Conservation (phyloP, 2,797 vertebrate genomes). For the Sylvia borin region DNA sequence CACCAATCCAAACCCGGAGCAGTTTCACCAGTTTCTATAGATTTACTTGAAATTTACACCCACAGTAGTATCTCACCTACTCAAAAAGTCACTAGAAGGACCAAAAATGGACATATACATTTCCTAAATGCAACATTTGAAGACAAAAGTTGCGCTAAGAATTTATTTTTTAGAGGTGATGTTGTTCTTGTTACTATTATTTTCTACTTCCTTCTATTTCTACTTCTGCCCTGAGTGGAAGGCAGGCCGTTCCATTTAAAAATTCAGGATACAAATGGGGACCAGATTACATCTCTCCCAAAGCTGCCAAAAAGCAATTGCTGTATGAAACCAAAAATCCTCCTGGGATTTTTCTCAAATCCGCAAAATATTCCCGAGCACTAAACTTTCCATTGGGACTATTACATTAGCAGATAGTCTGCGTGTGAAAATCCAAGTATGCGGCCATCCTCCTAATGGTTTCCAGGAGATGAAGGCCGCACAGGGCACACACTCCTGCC, state of each 20-base stretch:
- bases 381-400: conserved; percentile 43
- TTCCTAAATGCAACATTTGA: neutral
- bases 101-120: neutral
- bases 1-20: neutral
- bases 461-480: conserved; percentile 2
- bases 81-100: neutral
- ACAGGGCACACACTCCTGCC: neutral
- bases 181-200: neutral
- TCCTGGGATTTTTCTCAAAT: conserved; percentile 51
- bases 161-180: neutral
- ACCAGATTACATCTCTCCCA: conserved; percentile 34
- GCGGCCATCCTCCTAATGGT: neutral
- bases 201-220: neutral
- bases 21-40: neutral
- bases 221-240: neutral
- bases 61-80: neutral
- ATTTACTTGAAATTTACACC: neutral
- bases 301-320: conserved; percentile 47
- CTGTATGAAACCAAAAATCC: conserved; percentile 39
- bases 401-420: conserved; percentile 14
- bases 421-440: neutral
- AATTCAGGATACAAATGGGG: conserved; percentile 7
- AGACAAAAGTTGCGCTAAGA: neutral
- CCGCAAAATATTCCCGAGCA: conserved; percentile 32
- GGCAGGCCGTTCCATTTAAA: neutral